These are phyloP conservation scores for Cuculus canorus DNA, from an alignment of 2,797 vertebrate species.

Conservation along the genomic window DNA sequence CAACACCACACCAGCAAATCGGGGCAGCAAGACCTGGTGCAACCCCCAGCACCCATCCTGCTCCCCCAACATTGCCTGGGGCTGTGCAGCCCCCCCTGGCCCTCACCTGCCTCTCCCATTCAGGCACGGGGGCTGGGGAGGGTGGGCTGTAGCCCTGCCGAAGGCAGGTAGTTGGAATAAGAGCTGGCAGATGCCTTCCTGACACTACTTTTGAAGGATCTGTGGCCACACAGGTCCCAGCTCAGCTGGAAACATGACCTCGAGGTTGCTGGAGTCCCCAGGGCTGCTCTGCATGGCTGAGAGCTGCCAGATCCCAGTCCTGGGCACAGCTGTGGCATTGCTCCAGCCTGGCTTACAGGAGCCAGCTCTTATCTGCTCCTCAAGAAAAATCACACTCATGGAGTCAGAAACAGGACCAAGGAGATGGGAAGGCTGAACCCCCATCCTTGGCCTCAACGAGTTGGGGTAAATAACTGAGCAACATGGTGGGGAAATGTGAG, in stretches of 20 bases:
- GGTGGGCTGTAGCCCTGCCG: not conserved
- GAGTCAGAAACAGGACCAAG: not conserved
- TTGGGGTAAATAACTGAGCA: not conserved
- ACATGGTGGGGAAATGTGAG: not conserved
- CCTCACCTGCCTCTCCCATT: accelerated
- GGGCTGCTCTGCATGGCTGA: not conserved
- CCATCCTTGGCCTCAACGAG: not conserved
- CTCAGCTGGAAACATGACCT: not conserved
- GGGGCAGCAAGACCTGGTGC: accelerated
- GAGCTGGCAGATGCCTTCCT: not conserved
- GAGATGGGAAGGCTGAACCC: not conserved
- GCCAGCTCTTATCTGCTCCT: not conserved
- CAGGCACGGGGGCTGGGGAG: accelerated
- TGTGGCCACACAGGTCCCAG: not conserved
- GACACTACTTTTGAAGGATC: not conserved
- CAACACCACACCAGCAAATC: accelerated
- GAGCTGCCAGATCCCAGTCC: not conserved
- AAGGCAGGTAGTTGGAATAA: not conserved
- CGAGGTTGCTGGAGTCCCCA: accelerated
- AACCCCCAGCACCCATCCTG: not conserved
- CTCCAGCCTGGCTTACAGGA: not conserved
- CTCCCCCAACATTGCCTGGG: accelerated
- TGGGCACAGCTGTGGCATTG: accelerated
- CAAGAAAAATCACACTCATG: not conserved
- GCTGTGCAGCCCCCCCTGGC: too few species aligned